Evolutionary conservation across 1,140 invertebrate species (phyloP), one percentile per base, ranked within the genome.

Genomic region (Camponotus vicinus): DNA sequence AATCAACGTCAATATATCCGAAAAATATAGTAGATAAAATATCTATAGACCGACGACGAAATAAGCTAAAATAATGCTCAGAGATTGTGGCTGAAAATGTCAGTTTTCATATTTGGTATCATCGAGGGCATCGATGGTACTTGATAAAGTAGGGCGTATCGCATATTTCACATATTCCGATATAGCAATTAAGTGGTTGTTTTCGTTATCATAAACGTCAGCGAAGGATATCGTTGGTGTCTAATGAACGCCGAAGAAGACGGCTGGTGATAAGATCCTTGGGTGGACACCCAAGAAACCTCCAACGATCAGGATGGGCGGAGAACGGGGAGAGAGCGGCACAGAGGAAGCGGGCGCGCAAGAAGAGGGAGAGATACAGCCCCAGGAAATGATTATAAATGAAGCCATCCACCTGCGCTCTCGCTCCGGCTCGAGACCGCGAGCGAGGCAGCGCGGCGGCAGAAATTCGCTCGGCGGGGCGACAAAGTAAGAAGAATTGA

Each of bases 311-410:
- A 18, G 15, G 32, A 27, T 27, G 27, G 15, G 32, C 40, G 21
- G 55, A 8, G 13, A 42, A 45, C 11, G 11, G 21, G 27, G 21
- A 61, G 0, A 32, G 7, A 6, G 3, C 5, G 32, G 52, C 34
- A 27, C 27, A 1, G 27, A 59, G 75, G 49, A 79, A 67, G 42
- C 15, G 52, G 61, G 70, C 49, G 61, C 78, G 78, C 27, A 61
- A 66, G 80, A 55, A 59, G 59, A 88, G 67, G 86, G 80, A 86
- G 89, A 92, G 92, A 93, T 93, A 93, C 92, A 93, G 92, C 92
- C 90, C 78, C 90, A 77, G 91, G 93, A 94, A 94, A 94, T 94
- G 93, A 94, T 94, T 94, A 94, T 94, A 94, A 94, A 94, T 94
- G 93, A 94, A 94, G 92, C 93, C 92, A 94, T 94, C 93, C 89